phyloP scores from a whole-genome alignment of 2,888 invertebrate genomes.

The Nemoura dubitans region DNA sequence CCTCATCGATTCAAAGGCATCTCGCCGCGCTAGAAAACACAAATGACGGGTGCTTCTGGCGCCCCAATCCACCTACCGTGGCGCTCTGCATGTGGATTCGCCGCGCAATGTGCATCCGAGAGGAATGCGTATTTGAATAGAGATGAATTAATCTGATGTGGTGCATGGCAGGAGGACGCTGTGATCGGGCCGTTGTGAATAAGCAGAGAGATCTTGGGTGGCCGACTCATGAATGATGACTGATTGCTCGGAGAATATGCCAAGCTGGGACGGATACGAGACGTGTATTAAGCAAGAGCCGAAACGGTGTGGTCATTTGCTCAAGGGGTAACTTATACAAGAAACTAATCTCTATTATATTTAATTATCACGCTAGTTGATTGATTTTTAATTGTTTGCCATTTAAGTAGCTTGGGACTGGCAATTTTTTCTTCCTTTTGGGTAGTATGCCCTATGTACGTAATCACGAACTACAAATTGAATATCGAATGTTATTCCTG shows the following conservation, averaged over 20 bases:
- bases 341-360: conserved; percentile 7
- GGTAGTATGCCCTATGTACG: background rate
- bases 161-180: background rate
- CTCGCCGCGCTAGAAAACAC: background rate
- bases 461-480: background rate
- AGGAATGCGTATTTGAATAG: background rate
- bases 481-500: background rate
- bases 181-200: background rate
- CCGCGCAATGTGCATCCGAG: background rate
- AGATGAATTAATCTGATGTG: conserved; percentile 26
- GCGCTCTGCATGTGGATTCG: background rate
- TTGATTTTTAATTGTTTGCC: conserved; percentile 12
- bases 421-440: background rate
- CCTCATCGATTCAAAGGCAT: background rate
- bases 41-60: background rate
- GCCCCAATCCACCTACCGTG: background rate
- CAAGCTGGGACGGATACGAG: background rate
- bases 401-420: background rate
- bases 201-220: conserved; percentile 38
- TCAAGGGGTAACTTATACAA: conserved; percentile 1
- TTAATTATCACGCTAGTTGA: background rate
- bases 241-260: conserved; percentile 14
- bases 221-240: conserved; percentile 18
- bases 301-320: background rate
- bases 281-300: background rate